phyloP scores from a whole-genome alignment of 1,140 invertebrate species.

The Caenorhabditis inopinata region DNA sequence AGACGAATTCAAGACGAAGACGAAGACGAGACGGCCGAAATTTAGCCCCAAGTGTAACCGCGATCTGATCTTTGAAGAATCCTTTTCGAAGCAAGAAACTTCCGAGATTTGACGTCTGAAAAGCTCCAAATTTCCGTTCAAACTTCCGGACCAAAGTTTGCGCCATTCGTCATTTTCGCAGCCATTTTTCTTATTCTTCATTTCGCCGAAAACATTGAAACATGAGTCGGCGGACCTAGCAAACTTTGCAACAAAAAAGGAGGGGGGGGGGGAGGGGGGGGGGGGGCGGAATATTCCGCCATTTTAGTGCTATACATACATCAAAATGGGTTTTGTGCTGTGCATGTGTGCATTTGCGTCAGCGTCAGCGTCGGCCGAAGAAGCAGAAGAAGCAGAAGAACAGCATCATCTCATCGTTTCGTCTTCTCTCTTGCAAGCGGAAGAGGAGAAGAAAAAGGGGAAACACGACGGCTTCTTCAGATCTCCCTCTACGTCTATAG shows the following conservation, averaged over 20 bases:
- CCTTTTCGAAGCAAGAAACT: too few relatives aligned
- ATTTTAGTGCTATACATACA: constrained; percentile 9
- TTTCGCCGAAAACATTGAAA: background rate
- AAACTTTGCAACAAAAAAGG: constrained; percentile 17
- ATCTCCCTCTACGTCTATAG: background rate
- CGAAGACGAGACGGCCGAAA: too few relatives aligned
- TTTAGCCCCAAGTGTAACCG: too few relatives aligned
- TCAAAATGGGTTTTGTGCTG: constrained; percentile 11
- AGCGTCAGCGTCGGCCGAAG: background rate
- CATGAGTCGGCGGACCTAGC: background rate
- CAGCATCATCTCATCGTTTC: background rate
- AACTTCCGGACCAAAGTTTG: constrained; percentile 18
- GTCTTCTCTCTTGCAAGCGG: background rate
- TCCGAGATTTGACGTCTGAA: too few relatives aligned
- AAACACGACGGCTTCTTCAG: background rate
- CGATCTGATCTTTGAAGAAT: too few relatives aligned
- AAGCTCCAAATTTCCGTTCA: background rate
- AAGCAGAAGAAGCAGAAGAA: too few relatives aligned
- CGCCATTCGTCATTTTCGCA: background rate
- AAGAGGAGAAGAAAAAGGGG: background rate
- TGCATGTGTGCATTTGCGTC: too few relatives aligned
- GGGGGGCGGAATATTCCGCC: background rate
- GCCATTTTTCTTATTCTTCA: background rate
- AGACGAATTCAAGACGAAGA: too few relatives aligned
- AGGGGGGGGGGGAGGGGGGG: too few relatives aligned